phyloP scores from a whole-genome alignment of 2,888 invertebrate genomes.

The Archips crataeganus region DNA sequence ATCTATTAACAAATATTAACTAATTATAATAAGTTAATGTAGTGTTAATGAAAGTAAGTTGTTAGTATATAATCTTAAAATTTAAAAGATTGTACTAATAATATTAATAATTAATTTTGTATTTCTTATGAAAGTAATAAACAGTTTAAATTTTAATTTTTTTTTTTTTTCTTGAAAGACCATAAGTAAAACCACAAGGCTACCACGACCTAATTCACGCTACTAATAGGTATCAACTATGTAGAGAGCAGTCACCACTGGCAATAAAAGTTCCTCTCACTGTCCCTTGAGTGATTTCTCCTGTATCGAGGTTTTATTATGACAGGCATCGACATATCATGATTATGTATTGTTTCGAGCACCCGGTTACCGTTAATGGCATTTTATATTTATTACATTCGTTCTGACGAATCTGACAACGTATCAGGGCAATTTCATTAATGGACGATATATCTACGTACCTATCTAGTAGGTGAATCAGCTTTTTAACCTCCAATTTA shows the following conservation, averaged over 20 bases:
- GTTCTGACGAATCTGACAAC: not conserved
- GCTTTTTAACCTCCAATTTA: not conserved
- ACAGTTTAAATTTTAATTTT: too few relatives aligned
- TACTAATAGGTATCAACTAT: not conserved
- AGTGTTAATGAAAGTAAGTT: too few relatives aligned
- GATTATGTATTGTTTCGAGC: slow-evolving; percentile 13
- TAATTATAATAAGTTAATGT: too few relatives aligned
- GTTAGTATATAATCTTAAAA: too few relatives aligned
- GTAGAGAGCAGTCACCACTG: not conserved
- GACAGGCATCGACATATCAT: slow-evolving; percentile 10
- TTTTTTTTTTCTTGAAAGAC: too few relatives aligned
- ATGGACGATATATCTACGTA: not conserved
- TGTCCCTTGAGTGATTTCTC: slow-evolving; percentile 12
- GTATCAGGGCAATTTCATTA: slow-evolving; percentile 12
- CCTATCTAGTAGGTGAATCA: not conserved
- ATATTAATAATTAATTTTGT: too few relatives aligned
- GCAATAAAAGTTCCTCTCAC: slow-evolving; percentile 3
- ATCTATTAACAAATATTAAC: too few relatives aligned
- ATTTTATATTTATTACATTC: slow-evolving; percentile 11
- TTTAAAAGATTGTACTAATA: too few relatives aligned
- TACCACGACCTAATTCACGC: too few relatives aligned
- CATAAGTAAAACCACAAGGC: too few relatives aligned
- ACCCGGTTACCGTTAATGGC: slow-evolving; percentile 6
- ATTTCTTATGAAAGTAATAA: too few relatives aligned
- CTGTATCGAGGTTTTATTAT: slow-evolving; percentile 17